Evolutionary conservation across 2,113 vertebrate genomes (phyloP).

Genomic region (Urocitellus parryii): DNA sequence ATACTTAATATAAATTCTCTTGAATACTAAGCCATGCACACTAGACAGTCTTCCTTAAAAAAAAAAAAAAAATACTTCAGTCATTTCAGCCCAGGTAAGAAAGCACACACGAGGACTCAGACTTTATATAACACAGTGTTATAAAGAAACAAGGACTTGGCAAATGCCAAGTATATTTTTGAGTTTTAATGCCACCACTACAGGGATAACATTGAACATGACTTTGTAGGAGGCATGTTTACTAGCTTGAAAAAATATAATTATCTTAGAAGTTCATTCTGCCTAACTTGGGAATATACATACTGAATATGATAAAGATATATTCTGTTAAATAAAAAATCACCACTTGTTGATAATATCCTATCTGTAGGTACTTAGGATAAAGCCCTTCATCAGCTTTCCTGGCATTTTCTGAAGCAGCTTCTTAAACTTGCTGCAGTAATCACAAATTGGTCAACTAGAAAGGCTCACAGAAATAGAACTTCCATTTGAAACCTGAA

Average conservation of each 20-base stretch:
- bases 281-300: background rate
- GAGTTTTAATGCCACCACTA: background rate
- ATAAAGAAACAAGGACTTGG: background rate
- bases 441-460: background rate
- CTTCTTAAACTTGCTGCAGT: conserved; percentile 21
- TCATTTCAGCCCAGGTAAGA: background rate
- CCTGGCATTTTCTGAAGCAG: background rate
- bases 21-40: background rate
- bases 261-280: background rate
- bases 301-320: background rate
- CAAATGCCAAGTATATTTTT: background rate
- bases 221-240: background rate
- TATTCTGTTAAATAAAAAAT: conserved; percentile 13
- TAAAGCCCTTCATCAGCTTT: conserved; percentile 4
- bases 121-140: background rate
- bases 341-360: background rate
- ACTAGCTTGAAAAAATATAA: background rate
- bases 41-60: background rate
- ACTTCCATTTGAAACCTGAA: background rate
- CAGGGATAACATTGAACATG: background rate
- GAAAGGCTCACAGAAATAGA: background rate
- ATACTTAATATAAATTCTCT: background rate
- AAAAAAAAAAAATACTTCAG: background rate
- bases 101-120: accelerated
- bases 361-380: background rate